Conservation (phyloP, 2,113 vertebrate species). For the Crotalus tigris region DNA sequence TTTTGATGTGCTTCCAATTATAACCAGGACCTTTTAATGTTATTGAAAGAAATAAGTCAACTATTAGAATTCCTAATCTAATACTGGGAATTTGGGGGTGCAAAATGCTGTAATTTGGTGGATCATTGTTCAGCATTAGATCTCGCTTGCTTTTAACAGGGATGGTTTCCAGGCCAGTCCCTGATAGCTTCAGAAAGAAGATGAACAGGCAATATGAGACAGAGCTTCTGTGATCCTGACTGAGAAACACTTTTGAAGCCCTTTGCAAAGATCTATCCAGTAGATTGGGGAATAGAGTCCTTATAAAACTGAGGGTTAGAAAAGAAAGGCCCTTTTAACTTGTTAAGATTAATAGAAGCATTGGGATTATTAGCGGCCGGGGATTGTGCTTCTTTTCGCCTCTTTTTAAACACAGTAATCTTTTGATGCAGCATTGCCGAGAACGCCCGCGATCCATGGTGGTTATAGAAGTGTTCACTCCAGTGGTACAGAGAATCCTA, state of each 20-base stretch:
- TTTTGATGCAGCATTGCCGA: constrained; percentile 86
- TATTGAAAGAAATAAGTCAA: background rate
- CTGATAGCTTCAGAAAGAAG: background rate
- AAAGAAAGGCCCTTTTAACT: background rate
- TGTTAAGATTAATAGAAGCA: background rate
- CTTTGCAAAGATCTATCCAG: background rate
- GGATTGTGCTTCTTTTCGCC: background rate
- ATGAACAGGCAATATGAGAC: background rate
- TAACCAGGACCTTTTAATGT: background rate
- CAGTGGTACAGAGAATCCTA: constrained; percentile 98
- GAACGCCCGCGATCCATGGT: constrained; percentile 98
- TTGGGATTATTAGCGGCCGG: background rate
- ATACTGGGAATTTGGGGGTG: background rate
- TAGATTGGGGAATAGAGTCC: background rate
- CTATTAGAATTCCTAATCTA: background rate
- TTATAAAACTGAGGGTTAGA: background rate
- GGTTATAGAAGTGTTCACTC: constrained; percentile 98
- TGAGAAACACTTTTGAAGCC: background rate
- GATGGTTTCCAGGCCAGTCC: background rate
- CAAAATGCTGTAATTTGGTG: background rate
- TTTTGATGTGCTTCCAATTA: background rate
- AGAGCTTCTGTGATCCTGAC: background rate
- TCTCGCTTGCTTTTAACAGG: background rate
- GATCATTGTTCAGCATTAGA: background rate
- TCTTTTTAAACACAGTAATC: background rate